Conservation (phyloP, 2,113 vertebrate genomes). For the Carassius carassius region DNA sequence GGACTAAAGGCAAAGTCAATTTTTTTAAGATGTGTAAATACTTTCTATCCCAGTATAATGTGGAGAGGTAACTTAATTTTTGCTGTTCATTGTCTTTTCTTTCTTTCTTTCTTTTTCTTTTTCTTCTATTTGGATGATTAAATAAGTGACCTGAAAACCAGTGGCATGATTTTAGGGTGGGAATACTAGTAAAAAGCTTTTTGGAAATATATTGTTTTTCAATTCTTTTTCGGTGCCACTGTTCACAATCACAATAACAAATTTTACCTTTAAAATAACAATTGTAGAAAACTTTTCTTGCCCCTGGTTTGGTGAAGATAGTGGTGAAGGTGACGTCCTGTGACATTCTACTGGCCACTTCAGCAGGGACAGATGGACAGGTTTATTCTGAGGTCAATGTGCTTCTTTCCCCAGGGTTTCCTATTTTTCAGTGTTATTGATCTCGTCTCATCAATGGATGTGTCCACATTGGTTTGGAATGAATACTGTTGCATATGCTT, state of each 20-base stretch:
- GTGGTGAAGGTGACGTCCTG: background rate
- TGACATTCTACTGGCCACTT: background rate
- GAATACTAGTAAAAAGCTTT: too few relatives aligned
- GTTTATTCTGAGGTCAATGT: constrained; percentile 30
- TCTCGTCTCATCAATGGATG: background rate
- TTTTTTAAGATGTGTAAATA: background rate
- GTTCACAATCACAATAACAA: background rate
- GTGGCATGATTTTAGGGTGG: background rate
- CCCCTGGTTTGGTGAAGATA: background rate
- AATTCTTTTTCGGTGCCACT: background rate
- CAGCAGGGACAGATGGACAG: constrained; percentile 25
- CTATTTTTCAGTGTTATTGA: constrained; percentile 30
- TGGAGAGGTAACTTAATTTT: background rate
- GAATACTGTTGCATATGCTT: constrained; percentile 25
- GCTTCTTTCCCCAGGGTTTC: background rate
- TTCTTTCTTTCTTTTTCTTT: too few relatives aligned
- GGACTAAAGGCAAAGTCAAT: background rate
- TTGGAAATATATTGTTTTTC: background rate
- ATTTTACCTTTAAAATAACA: background rate
- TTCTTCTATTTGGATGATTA: background rate
- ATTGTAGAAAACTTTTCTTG: background rate
- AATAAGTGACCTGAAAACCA: background rate
- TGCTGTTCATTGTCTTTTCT: too few relatives aligned
- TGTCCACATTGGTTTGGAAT: constrained; percentile 27
- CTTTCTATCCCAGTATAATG: background rate